Conservation (phyloP, 2,888 invertebrate genomes). For the Tenthredo scrophulariae region DNA sequence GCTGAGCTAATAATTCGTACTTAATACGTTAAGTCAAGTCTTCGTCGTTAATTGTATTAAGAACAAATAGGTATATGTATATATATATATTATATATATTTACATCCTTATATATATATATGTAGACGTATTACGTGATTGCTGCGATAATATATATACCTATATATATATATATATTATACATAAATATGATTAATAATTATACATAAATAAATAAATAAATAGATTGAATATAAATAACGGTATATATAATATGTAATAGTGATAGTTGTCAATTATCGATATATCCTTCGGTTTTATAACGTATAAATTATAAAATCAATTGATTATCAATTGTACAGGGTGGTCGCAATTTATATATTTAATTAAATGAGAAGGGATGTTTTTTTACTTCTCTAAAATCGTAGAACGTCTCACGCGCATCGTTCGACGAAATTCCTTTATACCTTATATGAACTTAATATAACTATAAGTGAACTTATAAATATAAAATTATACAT, state of each 20-base stretch:
- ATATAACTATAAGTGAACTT: slow-evolving; percentile 13
- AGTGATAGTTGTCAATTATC: slow-evolving; percentile 38
- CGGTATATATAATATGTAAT: background rate
- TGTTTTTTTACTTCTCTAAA: background rate
- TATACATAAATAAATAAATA: background rate
- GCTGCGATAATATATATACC: slow-evolving; percentile 26
- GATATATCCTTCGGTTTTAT: background rate
- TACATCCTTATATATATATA: slow-evolving; percentile 32
- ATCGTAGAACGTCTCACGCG: background rate
- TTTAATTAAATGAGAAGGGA: background rate
- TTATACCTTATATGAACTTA: background rate
- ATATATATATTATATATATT: background rate
- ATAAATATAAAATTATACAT: slow-evolving; percentile 23
- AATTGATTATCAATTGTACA: background rate
- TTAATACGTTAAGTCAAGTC: slow-evolving; percentile 52
- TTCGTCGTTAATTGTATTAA: slow-evolving; percentile 55
- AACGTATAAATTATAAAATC: background rate
- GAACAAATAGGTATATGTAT: slow-evolving; percentile 57
- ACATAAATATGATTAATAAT: background rate
- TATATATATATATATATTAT: background rate
- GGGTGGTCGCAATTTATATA: slow-evolving; percentile 35
- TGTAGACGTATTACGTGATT: slow-evolving; percentile 11
- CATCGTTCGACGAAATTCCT: background rate
- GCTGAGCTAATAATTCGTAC: slow-evolving; percentile 65
- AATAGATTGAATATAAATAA: background rate